These are phyloP conservation scores for Drosophila setosimentum DNA, from an alignment of 2,888 invertebrate genomes.

Conservation along the genomic window DNA sequence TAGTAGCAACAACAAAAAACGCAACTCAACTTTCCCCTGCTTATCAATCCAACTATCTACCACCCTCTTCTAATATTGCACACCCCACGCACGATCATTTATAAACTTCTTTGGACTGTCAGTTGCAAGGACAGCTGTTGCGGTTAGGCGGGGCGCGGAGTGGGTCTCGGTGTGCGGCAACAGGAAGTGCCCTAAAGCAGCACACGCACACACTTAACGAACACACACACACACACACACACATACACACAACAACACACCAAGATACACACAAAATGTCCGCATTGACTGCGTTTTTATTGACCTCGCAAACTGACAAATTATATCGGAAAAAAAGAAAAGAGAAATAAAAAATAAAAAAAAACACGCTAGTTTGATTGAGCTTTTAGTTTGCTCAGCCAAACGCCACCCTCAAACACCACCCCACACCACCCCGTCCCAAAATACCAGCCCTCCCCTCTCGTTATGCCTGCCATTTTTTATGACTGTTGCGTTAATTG, in stretches of 20 bases:
- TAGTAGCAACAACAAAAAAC: not conserved
- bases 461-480: conserved; percentile 50
- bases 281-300: conserved; percentile 40
- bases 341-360: conserved; percentile 29
- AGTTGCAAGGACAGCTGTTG: conserved; percentile 54
- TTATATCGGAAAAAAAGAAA: conserved; percentile 15
- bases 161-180: conserved; percentile 4
- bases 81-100: conserved; percentile 62
- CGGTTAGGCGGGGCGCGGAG: not conserved
- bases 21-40: conserved; percentile 4
- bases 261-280: conserved; percentile 5
- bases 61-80: not conserved
- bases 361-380: conserved; percentile 72
- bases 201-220: conserved; percentile 63
- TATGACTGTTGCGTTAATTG: conserved; percentile 71
- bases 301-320: conserved; percentile 40
- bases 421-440: not conserved
- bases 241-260: conserved; percentile 1
- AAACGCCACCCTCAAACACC: not conserved
- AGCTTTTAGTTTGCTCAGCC: conserved; percentile 53
- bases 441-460: conserved; percentile 24
- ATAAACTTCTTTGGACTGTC: conserved; percentile 70
- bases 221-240: conserved; percentile 12
- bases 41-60: not conserved
- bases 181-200: conserved; percentile 68